Percentiles rank a stretch among this genome's conserved stretches.
Conservation (phyloP, 2,888 invertebrate genomes). For the Nomada fabriciana region DNA sequence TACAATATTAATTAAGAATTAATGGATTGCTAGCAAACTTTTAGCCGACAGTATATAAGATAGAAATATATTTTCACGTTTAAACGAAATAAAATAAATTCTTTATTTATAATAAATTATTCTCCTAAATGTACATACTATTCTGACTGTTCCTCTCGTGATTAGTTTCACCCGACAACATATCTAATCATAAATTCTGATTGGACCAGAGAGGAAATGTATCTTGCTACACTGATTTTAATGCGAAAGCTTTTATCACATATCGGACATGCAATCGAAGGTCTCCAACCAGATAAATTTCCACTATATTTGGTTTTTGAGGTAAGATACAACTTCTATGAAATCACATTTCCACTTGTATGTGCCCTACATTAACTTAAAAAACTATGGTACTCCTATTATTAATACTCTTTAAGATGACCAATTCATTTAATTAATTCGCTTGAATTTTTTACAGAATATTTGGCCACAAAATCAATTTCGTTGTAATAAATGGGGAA, state of each 20-base stretch:
- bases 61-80: background rate
- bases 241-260: conserved; percentile 65
- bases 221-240: conserved; percentile 68
- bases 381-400: background rate
- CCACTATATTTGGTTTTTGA: conserved; percentile 69
- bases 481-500: conserved; percentile 10
- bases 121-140: background rate
- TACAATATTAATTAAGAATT: too few relatives aligned
- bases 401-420: background rate
- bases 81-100: conserved; percentile 6
- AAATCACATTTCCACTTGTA: background rate
- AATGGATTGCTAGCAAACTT: too few relatives aligned
- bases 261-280: conserved; percentile 69
- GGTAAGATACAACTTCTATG: conserved; percentile 49
- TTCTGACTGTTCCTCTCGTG: background rate
- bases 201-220: conserved; percentile 77
- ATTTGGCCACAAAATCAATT: conserved; percentile 29
- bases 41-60: too few relatives aligned
- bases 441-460: conserved; percentile 38
- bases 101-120: background rate
- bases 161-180: conserved; percentile 45
- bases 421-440: background rate
- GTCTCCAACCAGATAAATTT: conserved; percentile 44
- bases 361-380: background rate
- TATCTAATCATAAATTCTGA: conserved; percentile 70